Base-by-base conservation (phyloP, 2,888 invertebrate genomes). In the Epinotia nisella region DNA sequence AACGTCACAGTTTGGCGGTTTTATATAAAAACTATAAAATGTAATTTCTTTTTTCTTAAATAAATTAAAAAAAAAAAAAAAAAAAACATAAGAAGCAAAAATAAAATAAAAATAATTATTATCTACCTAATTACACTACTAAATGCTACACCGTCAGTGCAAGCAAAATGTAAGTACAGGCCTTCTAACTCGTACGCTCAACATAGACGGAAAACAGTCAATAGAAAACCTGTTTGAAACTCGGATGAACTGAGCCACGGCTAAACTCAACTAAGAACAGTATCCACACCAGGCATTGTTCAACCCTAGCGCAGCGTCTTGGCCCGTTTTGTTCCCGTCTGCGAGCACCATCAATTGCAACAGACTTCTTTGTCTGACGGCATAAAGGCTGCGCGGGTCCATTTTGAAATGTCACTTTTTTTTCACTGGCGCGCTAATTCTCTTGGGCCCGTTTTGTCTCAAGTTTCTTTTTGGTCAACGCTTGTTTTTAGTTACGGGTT, bases 261-360 rank as follows among this genome's bases (percentile, higher is more conserved):
- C 39, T 51, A 29, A 66, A 53, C 56, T 58, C 19, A 19, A 65
- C 55, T 71, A 61, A 71, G 67, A 55, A 67, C 55, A 35, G 55
- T 45, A 49, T 72, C 61, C 51, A 62, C 68, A 62, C 56, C 62
- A 56, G 24, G 58, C 68, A 62, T 73, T 73, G 72, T 73, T 49
- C 67, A 35, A 66, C 60, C 24, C 60, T 17, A 49, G 49, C 35
- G 49, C 41, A 62, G n/a, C 72, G 67, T 62, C 61, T 61, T 56
- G 65, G 66, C 78, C 74, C 80, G 80, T 84, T 85, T 85, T 83
- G 83, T 84, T 78, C 76, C 72, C 70, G 73, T 75, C 75, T 70
- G 53, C 76, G 80, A 80, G 76, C 78, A 78, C 82, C 85, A 85
- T 86, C 86, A 85, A 85, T 86, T 83, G 85, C 82, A 82, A 80